A percentile compares a stretch with the other conserved stretches of the same genome.
Conservation (phyloP, 2,113 vertebrate genomes). For the Mobula birostris region DNA sequence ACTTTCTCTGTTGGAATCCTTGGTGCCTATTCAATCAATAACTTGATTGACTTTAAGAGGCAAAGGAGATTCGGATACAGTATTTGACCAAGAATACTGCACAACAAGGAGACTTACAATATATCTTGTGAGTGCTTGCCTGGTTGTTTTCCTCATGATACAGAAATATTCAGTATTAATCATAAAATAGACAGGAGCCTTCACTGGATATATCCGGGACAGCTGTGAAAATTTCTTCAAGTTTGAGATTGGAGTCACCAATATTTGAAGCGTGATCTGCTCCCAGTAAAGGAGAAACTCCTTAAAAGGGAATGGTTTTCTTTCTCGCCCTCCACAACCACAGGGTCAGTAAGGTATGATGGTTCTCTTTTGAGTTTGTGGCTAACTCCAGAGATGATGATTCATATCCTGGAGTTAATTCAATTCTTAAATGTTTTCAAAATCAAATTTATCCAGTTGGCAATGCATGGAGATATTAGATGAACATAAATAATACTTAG, state of each 20-base stretch:
- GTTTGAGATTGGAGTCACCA: not conserved
- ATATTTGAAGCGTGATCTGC: not conserved
- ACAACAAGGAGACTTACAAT: not conserved
- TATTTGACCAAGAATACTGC: not conserved
- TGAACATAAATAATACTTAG: slow-evolving; percentile 1
- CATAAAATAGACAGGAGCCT: not conserved
- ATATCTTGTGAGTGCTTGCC: not conserved
- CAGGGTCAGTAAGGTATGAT: not conserved
- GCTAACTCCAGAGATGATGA: not conserved
- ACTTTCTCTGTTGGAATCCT: not conserved
- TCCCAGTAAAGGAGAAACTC: not conserved
- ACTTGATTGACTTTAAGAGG: not conserved
- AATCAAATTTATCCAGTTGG: slow-evolving; percentile 21
- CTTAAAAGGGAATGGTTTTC: slow-evolving; percentile 24
- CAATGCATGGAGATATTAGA: slow-evolving; percentile 18
- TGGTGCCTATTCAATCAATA: not conserved
- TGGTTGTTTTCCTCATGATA: not conserved
- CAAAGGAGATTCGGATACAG: not conserved
- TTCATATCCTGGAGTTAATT: slow-evolving; percentile 20
- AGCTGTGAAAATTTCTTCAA: not conserved
- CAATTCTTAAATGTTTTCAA: not conserved
- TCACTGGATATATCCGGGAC: not conserved
- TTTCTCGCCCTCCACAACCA: not conserved
- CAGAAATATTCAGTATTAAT: not conserved
- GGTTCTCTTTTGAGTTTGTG: not conserved